phyloP scores from a whole-genome alignment of 2,113 vertebrate genomes.

The Hyperopisus bebe region DNA sequence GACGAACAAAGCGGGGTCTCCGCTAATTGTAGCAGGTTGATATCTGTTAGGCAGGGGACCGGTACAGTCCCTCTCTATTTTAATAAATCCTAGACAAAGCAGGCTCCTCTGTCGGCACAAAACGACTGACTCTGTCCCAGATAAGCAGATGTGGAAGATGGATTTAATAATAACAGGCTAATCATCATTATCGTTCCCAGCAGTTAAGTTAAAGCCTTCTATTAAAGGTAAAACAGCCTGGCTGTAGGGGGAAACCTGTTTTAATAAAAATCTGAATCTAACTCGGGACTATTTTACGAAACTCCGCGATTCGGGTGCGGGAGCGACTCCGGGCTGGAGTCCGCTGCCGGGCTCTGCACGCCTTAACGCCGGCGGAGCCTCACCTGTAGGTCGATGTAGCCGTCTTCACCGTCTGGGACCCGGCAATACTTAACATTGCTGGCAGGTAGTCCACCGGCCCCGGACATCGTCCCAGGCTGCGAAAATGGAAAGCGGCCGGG shows the following conservation, averaged over 20 bases:
- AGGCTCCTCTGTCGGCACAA: not conserved
- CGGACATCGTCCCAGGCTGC: slow-evolving; percentile 61
- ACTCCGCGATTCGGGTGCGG: not conserved
- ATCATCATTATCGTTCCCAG: not conserved
- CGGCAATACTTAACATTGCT: slow-evolving; percentile 92
- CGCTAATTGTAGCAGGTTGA: not conserved
- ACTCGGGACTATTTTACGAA: not conserved
- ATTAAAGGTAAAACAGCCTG: not conserved
- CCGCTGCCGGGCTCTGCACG: not conserved
- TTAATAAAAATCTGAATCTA: not conserved
- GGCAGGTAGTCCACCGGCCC: slow-evolving; percentile 62
- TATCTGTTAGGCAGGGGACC: not conserved
- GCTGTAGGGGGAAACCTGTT: not conserved
- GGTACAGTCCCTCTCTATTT: not conserved
- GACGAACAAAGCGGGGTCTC: not conserved
- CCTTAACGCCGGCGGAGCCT: slow-evolving; percentile 11
- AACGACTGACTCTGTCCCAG: not conserved
- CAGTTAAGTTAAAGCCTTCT: not conserved
- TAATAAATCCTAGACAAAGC: not conserved
- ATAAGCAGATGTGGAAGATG: not conserved
- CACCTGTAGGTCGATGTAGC: slow-evolving; percentile 95
- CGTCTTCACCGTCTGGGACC: slow-evolving; percentile 78
- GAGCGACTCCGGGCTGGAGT: not conserved
- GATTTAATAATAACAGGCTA: not conserved
- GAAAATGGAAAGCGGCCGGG: not conserved